A percentile compares a stretch with the other conserved stretches of the same genome.
Evolutionary conservation across 2,888 invertebrate genomes (phyloP).

Genomic region (Blastobasis lacticolella): DNA sequence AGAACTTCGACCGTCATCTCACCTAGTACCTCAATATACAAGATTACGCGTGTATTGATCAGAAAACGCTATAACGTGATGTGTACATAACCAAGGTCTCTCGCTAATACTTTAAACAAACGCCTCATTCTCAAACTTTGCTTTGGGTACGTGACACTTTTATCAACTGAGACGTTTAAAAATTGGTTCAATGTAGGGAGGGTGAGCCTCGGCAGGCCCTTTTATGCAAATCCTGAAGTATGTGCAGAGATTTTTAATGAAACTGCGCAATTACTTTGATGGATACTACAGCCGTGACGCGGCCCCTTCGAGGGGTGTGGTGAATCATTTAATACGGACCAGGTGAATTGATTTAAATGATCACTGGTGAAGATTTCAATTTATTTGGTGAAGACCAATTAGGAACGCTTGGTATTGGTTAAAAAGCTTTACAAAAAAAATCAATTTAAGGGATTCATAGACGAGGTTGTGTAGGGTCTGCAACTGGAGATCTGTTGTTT

Average conservation of each 20-base stretch:
- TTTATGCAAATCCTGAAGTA: constrained; percentile 68
- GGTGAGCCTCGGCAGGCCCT: constrained; percentile 41
- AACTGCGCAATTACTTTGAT: constrained; percentile 63
- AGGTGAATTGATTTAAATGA: constrained; percentile 44
- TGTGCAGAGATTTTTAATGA: constrained; percentile 66
- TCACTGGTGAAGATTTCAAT: constrained; percentile 1
- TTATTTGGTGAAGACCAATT: background rate
- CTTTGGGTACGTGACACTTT: constrained; percentile 34
- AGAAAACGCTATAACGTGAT: too few relatives aligned
- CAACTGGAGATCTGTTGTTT: too few relatives aligned
- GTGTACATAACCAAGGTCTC: too few relatives aligned
- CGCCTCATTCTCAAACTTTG: constrained; percentile 20
- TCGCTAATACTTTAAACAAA: background rate
- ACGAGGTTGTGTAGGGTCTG: too few relatives aligned
- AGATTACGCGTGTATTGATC: too few relatives aligned
- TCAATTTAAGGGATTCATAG: too few relatives aligned
- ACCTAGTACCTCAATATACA: too few relatives aligned
- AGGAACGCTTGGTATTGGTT: too few relatives aligned
- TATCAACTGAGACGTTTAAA: constrained; percentile 43
- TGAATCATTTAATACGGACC: constrained; percentile 34
- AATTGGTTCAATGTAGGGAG: constrained; percentile 46
- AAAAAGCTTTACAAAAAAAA: too few relatives aligned
- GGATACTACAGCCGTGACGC: constrained; percentile 51
- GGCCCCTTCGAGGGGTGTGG: constrained; percentile 24
- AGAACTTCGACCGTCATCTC: too few relatives aligned